phyloP scores from a whole-genome alignment of 2,113 vertebrate genomes.

The Henicopernis longicauda region DNA sequence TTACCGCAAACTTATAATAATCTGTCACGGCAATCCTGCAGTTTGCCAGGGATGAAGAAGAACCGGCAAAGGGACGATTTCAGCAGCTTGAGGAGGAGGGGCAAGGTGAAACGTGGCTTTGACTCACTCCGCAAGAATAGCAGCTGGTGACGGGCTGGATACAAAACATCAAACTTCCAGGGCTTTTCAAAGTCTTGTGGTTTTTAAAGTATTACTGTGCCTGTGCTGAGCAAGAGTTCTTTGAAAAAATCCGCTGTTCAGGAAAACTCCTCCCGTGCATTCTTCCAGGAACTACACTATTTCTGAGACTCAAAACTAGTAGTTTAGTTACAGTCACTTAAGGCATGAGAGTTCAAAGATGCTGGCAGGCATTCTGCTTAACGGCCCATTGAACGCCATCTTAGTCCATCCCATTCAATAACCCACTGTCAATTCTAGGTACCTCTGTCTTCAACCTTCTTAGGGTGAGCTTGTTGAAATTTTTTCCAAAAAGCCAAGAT shows the following conservation, averaged over 20 bases:
- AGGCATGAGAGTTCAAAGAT: not conserved
- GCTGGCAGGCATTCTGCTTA: not conserved
- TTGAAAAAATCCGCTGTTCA: not conserved
- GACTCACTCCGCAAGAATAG: fast-evolving
- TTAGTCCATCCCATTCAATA: not conserved
- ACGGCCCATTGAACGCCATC: not conserved
- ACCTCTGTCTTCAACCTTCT: not conserved
- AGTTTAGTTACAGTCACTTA: not conserved
- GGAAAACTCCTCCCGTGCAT: not conserved
- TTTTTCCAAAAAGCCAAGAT: not conserved
- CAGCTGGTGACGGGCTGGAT: fast-evolving
- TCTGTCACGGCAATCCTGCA: not conserved
- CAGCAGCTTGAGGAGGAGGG: not conserved
- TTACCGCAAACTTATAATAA: not conserved
- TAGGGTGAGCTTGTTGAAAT: not conserved
- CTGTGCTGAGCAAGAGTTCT: not conserved
- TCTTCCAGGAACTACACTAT: not conserved
- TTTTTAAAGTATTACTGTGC: not conserved
- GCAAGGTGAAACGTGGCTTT: not conserved
- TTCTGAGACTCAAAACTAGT: not conserved
- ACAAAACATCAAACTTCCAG: fast-evolving
- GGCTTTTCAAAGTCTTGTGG: not conserved
- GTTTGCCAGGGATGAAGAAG: not conserved
- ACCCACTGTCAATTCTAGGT: not conserved
- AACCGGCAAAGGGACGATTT: not conserved